Base-by-base conservation (phyloP, 2,113 vertebrate genomes). In the Gila orcuttii region DNA sequence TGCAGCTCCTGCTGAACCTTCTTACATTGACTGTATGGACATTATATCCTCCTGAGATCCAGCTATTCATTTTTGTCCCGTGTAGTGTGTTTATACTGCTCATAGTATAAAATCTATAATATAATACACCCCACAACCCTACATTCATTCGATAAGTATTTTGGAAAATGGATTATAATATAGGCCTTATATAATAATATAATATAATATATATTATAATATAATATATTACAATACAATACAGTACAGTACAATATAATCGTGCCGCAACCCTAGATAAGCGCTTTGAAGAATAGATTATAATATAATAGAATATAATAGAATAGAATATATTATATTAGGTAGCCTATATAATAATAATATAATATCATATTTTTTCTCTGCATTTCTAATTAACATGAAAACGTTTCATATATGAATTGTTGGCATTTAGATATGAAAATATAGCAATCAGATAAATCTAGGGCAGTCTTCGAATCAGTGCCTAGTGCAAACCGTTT, bases 401-500 rank as follows among this genome's bases (percentile, higher is more conserved):
- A 21, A 68, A 68, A 68, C 1, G 0, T 68, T 42, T 42, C 7
- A 9, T 42, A 42, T 42, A 42, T 42, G 6, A 42, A 42, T 33
- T 9, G 10, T 33, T 9, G 10, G 1, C 19, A 23, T 39, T 39
- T 71, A 42, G 4, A 71, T 21, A 23, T 1, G 36, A 71, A 39
- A 23, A 21, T 11, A 11, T 23, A 10, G 8, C 19, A 2, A 39
- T 60, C 3, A 39, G 52, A n/a, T 23, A 1, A 59, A 79, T 52
- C 25, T 50, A 52, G 42, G 17, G 15, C n/a, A 45, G 59, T 45
- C 23, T 50, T 82, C 2, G 1, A 82, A 33, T 68, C 25, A 2
- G 33, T 64, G 79, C n/a, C 79, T 59, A 28, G 3, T 39, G 59
- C 78, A 45, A 79, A 60, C 28, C 19, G 2, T 45, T 91, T 90